Evolutionary conservation across 2,113 vertebrate species (phyloP), one percentile per base, ranked within the genome.

Genomic region (Prunella himalayana): DNA sequence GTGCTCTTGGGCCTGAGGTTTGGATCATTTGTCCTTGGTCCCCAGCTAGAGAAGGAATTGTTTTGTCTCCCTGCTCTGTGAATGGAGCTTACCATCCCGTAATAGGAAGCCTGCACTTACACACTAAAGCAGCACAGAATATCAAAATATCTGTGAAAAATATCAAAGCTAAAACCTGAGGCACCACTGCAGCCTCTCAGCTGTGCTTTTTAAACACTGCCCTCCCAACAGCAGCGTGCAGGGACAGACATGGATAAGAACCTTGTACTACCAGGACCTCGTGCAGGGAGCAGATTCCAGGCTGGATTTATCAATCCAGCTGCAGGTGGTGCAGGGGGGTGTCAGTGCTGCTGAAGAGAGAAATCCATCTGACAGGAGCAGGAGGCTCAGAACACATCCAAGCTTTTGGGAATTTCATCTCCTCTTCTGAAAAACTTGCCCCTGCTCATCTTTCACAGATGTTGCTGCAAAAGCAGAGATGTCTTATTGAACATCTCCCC

Each of bases 331-430:
- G 49, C 57, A 65, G 21, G 41, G 77, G 23, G n/a, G n/a, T 44
- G 49, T 45, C 72, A 37, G 28, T 5, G 45, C 57, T 59, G 59
- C 33, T 87, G 45, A 80, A 22, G 39, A 49, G 69, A 47, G 73
- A 96, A 94, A 97, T 84, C 88, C 94, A 86, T 82, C 83, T 63
- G 90, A 82, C 79, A 94, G 42, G 50, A 82, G 77, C 31, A 41
- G 54, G 45, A 39, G 4, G 3, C 86, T 80, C 49, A 20, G 61
- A 92, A 68, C 35, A 0, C 72, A 68, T 41, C 72, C 65, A 41
- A 19, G n/a, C 23, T 59, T 59, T 60, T 25, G 57, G n/a, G 57
- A 25, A 60, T 71, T 86, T 90, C 31, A 90, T 69, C 76, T 91
- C 33, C 65, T 64, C 31, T 64, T 44, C 65, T 16, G 10, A 53